Conservation (phyloP, 2,888 invertebrate species). For the Isoperla grammatica region DNA sequence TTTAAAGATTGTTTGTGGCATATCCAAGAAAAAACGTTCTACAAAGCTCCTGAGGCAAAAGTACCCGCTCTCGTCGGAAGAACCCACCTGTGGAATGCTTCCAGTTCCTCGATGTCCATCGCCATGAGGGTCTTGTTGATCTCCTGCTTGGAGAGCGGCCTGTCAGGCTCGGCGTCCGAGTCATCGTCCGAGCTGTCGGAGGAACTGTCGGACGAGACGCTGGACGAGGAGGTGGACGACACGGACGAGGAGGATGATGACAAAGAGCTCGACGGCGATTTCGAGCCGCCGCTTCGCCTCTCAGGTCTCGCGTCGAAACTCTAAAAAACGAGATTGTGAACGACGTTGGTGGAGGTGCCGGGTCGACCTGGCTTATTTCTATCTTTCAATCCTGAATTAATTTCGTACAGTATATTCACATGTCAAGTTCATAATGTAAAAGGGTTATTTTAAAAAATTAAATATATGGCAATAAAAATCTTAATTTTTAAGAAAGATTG, state of each 20-base stretch:
- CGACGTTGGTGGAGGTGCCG: too few relatives aligned
- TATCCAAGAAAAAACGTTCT: too few relatives aligned
- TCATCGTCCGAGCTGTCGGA: constrained; percentile 17
- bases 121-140: constrained; percentile 13
- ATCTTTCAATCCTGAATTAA: too few relatives aligned
- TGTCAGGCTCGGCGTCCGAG: not conserved
- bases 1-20: too few relatives aligned
- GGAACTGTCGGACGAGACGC: constrained; percentile 20
- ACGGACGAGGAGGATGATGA: constrained; percentile 22
- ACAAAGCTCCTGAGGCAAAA: too few relatives aligned
- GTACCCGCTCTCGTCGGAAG: too few relatives aligned
- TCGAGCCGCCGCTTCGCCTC: not conserved
- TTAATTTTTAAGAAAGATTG: too few relatives aligned
- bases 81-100: constrained; percentile 11
- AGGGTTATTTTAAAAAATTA: too few relatives aligned
- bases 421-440: too few relatives aligned
- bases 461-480: too few relatives aligned
- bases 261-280: constrained; percentile 1
- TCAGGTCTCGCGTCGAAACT: not conserved
- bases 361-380: too few relatives aligned
- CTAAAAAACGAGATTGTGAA: not conserved
- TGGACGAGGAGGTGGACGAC: constrained; percentile 21
- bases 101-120: constrained; percentile 15
- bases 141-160: constrained; percentile 11
- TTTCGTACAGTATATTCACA: too few relatives aligned